Percentiles rank a stretch among this genome's conserved stretches.
Evolutionary conservation across 1,140 invertebrate species (phyloP).

Genomic region (Lepidurus apus): DNA sequence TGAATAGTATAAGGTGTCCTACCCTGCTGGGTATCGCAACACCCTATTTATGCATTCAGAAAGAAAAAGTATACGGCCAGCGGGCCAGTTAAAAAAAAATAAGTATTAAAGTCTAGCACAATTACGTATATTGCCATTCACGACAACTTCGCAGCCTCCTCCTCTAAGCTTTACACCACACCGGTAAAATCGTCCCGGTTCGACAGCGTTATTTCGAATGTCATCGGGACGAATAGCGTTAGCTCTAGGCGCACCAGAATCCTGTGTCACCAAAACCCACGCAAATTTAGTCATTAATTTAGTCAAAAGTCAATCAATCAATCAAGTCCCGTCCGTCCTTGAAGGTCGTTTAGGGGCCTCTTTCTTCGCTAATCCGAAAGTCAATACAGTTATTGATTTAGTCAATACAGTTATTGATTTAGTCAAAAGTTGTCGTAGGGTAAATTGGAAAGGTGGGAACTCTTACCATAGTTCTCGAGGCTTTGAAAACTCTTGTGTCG

Average conservation of each 20-base stretch:
- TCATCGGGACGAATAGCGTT: conserved; percentile 36
- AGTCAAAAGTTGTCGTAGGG: too few relatives aligned
- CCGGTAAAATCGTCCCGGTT: conserved; percentile 39
- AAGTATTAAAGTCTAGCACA: background rate
- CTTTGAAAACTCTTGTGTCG: background rate
- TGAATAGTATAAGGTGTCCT: background rate
- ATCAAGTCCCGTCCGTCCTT: too few relatives aligned
- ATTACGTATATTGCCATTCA: conserved; percentile 34
- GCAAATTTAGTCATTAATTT: background rate
- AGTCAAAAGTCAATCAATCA: too few relatives aligned
- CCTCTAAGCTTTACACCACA: conserved; percentile 32
- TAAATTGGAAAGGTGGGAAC: too few relatives aligned
- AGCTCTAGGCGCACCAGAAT: conserved; percentile 38
- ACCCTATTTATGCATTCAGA: background rate
- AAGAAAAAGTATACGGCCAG: background rate
- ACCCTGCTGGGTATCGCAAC: background rate
- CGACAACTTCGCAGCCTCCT: conserved; percentile 32
- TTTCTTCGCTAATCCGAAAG: too few relatives aligned
- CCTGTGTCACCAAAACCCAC: conserved; percentile 24
- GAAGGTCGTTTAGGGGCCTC: too few relatives aligned
- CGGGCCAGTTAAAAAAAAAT: too few relatives aligned
- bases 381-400: too few relatives aligned
- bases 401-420: background rate
- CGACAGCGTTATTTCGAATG: conserved; percentile 25
- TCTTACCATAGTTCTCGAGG: background rate